Evolutionary conservation across 2,113 vertebrate genomes (phyloP).

Genomic region (Motacilla tschutschensis): DNA sequence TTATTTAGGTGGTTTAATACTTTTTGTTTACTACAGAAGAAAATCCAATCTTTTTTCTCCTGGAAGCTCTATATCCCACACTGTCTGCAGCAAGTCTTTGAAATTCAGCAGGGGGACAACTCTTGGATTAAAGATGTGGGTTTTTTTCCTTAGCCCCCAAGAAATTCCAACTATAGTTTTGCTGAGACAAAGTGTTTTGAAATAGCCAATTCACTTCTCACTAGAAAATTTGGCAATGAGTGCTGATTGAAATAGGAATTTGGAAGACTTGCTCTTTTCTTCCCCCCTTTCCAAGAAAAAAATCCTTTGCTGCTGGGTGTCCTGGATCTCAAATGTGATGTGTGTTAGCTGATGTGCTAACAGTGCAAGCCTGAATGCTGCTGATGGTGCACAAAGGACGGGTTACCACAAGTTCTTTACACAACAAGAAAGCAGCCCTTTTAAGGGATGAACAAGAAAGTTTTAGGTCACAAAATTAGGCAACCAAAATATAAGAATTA

Average conservation of each 20-base stretch:
- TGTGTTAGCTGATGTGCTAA: constrained; percentile 12
- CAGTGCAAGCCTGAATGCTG: not conserved
- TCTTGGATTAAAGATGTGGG: constrained; percentile 30
- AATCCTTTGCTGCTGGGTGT: not conserved
- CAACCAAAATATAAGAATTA: not conserved
- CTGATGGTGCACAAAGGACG: not conserved
- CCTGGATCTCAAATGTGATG: not conserved
- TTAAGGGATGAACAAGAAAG: not conserved
- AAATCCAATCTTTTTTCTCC: not conserved
- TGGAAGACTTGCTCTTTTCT: constrained; percentile 18
- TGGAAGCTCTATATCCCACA: not conserved
- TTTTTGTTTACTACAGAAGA: not conserved
- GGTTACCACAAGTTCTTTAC: not conserved
- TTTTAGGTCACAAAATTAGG: not conserved
- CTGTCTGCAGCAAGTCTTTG: constrained; percentile 38
- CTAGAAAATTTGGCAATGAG: constrained; percentile 33
- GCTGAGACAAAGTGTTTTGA: constrained; percentile 53
- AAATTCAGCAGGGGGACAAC: constrained; percentile 46
- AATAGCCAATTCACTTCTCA: constrained; percentile 5
- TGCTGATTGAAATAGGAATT: constrained; percentile 21
- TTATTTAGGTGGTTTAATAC: not conserved
- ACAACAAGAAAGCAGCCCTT: not conserved
- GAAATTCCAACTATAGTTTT: constrained; percentile 41
- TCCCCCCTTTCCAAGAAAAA: not conserved
- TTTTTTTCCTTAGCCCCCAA: constrained; percentile 41